phyloP scores from a whole-genome alignment of 2,888 invertebrate genomes.

The Saturnia japonica region DNA sequence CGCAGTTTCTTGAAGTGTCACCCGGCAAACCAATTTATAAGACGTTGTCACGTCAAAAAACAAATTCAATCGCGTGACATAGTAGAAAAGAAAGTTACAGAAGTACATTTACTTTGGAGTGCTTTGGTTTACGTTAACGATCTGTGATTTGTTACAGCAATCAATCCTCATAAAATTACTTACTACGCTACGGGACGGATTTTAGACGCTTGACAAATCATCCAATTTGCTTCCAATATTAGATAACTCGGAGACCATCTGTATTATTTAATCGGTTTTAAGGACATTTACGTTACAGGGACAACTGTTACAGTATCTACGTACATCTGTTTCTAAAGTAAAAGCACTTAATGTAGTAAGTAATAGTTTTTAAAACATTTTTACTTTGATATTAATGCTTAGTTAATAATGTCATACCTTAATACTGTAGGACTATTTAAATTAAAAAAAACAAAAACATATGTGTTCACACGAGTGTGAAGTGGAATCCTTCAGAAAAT shows the following conservation, averaged over 20 bases:
- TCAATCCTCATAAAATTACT: slow-evolving; percentile 11
- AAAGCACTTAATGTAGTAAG: background rate
- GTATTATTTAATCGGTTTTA: slow-evolving; percentile 16
- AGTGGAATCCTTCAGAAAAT: too few species aligned
- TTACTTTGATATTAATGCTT: too few species aligned
- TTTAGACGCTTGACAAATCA: slow-evolving; percentile 19
- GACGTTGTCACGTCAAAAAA: too few species aligned
- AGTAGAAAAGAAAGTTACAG: background rate
- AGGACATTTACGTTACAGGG: slow-evolving; percentile 7
- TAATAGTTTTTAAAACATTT: too few species aligned
- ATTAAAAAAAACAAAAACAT: too few species aligned
- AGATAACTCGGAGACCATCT: slow-evolving; percentile 22
- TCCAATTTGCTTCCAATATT: slow-evolving; percentile 23
- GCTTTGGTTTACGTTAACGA: slow-evolving; percentile 7
- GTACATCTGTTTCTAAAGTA: background rate
- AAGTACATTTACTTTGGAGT: background rate
- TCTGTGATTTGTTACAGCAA: slow-evolving; percentile 13
- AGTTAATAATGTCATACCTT: too few species aligned
- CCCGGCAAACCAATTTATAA: too few species aligned
- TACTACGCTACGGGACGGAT: background rate
- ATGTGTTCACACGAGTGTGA: too few species aligned
- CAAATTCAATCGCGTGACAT: too few species aligned
- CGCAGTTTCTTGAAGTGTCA: too few species aligned
- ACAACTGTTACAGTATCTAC: background rate
- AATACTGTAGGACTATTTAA: too few species aligned